Base-by-base conservation (phyloP, 2,797 vertebrate species). In the Arnoldichthys spilopterus region DNA sequence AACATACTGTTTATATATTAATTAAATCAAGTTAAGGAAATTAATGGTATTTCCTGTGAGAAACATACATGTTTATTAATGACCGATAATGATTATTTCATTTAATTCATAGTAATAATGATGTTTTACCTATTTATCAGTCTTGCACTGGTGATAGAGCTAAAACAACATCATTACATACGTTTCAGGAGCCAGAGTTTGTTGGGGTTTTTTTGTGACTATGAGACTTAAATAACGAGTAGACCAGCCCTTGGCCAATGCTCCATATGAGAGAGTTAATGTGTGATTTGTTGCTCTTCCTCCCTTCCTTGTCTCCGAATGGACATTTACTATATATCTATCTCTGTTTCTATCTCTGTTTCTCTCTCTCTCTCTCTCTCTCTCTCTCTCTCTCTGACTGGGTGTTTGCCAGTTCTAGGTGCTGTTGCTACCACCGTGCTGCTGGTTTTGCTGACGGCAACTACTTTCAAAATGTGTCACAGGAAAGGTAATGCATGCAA, bases 401-500 rank as follows among this genome's bases (percentile, higher is more conserved):
- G 58, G 56, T 49, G n/a, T 58, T 63, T 30, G 26, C 37, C 79
- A 73, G 61, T 34, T 72, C 22, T 81, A 30, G 30, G 49, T 56
- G 61, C 54, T 53, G 45, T 70, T 16, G 6, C 76, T 20, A 13
- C 1, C 28, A 26, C 2, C 34, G 11, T 13, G 5, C 1, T 58
- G 54, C 22, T 79, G 79, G 28, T 81, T 81, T 62, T 81, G 43
- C 64, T 85, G 79, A 56, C 30, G 0, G 11, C 30, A 58, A 30
- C n/a, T 56, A 22, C 9, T 47, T 70, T 64, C 70, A 26, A 16
- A 72, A 54, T 70, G 22, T 18, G 11, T 67, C 74, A 77, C 58
- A 81, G 81, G 43, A 85, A 74, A 83, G 84, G 84, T 83, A 81
- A 15, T 9, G 20, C 54, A 6, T 59, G 30, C 56, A 61, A 59